phyloP scores from a whole-genome alignment of 2,888 invertebrate genomes.

The Phortica magna region DNA sequence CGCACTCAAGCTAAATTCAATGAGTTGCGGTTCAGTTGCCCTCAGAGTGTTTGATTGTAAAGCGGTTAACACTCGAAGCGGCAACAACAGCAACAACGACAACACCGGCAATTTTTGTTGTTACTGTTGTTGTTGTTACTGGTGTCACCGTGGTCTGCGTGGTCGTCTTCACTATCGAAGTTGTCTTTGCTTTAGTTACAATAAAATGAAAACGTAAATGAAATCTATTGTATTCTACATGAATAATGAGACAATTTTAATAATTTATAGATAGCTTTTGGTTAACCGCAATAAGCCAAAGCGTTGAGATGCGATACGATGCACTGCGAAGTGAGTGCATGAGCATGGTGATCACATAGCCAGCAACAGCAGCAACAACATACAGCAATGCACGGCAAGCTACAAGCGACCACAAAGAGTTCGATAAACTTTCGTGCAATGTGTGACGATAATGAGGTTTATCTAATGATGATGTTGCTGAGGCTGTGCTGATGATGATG shows the following conservation, averaged over 20 bases:
- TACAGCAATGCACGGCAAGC: constrained; percentile 21
- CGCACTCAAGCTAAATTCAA: constrained; percentile 52
- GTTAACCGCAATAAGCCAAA: constrained; percentile 73
- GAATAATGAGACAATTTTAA: constrained; percentile 78
- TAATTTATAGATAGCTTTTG: constrained; percentile 77
- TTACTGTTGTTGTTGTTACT: constrained; percentile 48
- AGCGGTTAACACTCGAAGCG: constrained; percentile 5
- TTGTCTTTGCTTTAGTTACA: constrained; percentile 57
- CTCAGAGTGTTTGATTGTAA: constrained; percentile 21
- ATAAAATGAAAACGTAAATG: constrained; percentile 70
- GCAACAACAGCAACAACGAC: background rate
- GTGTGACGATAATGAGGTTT: background rate
- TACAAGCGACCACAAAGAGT: constrained; percentile 62
- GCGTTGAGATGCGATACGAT: constrained; percentile 42
- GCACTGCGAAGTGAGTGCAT: background rate
- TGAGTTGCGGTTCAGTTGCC: constrained; percentile 40
- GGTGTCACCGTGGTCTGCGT: constrained; percentile 16
- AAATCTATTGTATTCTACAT: constrained; percentile 76
- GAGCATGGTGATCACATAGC: constrained; percentile 39
- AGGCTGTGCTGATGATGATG: background rate
- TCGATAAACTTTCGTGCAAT: constrained; percentile 61
- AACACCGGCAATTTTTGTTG: constrained; percentile 55
- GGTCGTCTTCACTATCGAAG: constrained; percentile 28
- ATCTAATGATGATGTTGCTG: background rate
- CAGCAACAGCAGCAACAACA: constrained; percentile 29